These are phyloP conservation scores for Nerophis ophidion DNA, from an alignment of 2,113 vertebrate species.

Conservation along the genomic window DNA sequence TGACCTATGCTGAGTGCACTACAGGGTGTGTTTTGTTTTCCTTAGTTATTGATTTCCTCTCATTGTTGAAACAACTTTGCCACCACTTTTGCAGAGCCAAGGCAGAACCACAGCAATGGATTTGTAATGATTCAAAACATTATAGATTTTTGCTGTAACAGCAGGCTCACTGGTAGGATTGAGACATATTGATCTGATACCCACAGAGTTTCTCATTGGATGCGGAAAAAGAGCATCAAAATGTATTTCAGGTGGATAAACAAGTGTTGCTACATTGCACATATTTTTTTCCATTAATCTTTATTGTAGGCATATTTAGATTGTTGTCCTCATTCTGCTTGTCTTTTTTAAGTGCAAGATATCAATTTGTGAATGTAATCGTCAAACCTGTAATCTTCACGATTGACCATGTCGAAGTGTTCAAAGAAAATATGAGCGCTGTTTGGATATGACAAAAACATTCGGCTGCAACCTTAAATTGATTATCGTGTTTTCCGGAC, in stretches of 20 bases:
- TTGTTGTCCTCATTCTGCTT: not conserved
- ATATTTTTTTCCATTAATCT: constrained; percentile 2
- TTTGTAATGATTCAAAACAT: constrained; percentile 59
- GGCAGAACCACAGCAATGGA: constrained; percentile 48
- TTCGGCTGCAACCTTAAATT: too few relatives aligned
- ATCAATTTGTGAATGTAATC: too few relatives aligned
- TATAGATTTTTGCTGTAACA: constrained; percentile 57
- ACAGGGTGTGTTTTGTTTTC: constrained; percentile 44
- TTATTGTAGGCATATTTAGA: not conserved
- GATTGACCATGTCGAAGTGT: too few relatives aligned
- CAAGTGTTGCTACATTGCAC: constrained; percentile 15
- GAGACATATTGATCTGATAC: constrained; percentile 52
- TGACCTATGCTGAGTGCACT: constrained; percentile 40
- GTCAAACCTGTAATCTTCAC: too few relatives aligned
- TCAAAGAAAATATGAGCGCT: too few relatives aligned
- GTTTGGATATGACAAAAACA: too few relatives aligned
- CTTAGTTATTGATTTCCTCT: constrained; percentile 46
- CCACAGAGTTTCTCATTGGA: constrained; percentile 29
- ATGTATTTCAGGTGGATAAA: constrained; percentile 17
- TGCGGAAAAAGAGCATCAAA: constrained; percentile 46
- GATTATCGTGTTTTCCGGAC: too few relatives aligned
- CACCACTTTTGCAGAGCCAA: constrained; percentile 27
- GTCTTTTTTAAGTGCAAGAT: not conserved
- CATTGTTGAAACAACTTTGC: constrained; percentile 53
- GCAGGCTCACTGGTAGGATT: constrained; percentile 40